phyloP scores from a whole-genome alignment of 1,140 invertebrate genomes.

The Drosophila busckii region DNA sequence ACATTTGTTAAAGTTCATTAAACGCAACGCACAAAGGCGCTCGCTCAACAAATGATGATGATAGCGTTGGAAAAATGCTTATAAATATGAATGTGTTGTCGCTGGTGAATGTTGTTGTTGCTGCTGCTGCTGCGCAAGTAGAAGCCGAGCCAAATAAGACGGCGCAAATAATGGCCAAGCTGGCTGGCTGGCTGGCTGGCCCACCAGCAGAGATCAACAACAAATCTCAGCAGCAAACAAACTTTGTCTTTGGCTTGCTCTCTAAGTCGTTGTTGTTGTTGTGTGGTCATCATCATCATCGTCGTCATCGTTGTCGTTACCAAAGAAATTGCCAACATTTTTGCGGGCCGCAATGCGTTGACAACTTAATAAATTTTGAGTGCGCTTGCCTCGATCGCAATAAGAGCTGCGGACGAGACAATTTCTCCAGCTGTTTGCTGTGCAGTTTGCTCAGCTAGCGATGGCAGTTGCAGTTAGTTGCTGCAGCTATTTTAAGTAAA shows the following conservation, averaged over 20 bases:
- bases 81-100: slow-evolving; percentile 21
- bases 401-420: slow-evolving; percentile 9
- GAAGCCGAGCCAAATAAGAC: slow-evolving; percentile 39
- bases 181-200: slow-evolving; percentile 15
- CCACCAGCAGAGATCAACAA: slow-evolving; percentile 35
- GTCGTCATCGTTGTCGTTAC: not conserved
- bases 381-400: slow-evolving; percentile 27
- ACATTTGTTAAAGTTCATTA: slow-evolving; percentile 68
- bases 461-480: slow-evolving; percentile 33
- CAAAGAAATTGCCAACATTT: slow-evolving; percentile 63
- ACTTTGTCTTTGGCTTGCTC: not conserved
- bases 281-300: slow-evolving; percentile 6
- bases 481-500: slow-evolving; percentile 8
- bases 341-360: slow-evolving; percentile 49
- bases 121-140: slow-evolving; percentile 11
- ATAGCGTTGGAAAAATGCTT: slow-evolving; percentile 1
- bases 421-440: slow-evolving; percentile 52
- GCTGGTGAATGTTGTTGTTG: not conserved
- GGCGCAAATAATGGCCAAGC: slow-evolving; percentile 39
- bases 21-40: slow-evolving; percentile 54
- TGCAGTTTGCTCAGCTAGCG: too few relatives aligned
- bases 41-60: slow-evolving; percentile 6
- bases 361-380: slow-evolving; percentile 76
- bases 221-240: slow-evolving; percentile 1
- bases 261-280: slow-evolving; percentile 5